Conservation (phyloP, 2,113 vertebrate genomes). For the Sus scrofa region DNA sequence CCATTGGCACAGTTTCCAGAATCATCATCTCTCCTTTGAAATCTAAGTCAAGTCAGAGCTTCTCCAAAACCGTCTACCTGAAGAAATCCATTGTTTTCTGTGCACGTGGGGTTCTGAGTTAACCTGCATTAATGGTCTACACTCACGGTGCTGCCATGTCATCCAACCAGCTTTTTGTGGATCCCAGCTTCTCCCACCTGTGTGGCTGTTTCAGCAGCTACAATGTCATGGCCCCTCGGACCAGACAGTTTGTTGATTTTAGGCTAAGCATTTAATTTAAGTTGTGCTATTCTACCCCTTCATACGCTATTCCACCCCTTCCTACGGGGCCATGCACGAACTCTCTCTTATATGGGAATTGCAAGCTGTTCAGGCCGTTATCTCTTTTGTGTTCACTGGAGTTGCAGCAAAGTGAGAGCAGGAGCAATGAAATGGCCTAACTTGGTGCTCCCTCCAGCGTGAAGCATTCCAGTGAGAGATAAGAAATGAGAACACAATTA, state of each 20-base stretch:
- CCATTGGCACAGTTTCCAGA: neutral
- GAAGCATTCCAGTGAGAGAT: fast-evolving
- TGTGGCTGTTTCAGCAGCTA: neutral
- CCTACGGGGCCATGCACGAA: neutral
- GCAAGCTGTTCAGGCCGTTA: too few species aligned
- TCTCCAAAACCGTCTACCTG: neutral
- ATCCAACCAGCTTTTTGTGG: neutral
- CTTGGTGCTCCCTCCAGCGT: neutral
- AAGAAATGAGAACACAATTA: neutral
- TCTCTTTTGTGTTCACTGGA: neutral
- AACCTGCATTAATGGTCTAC: neutral
- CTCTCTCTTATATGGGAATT: neutral
- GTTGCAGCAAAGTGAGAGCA: neutral
- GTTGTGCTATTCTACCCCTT: too few species aligned
- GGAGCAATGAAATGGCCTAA: neutral
- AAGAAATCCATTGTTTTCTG: neutral
- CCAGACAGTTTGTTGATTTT: too few species aligned
- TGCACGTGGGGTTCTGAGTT: neutral
- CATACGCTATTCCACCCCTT: neutral
- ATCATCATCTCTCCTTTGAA: neutral
- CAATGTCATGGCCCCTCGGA: neutral
- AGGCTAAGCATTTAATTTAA: neutral
- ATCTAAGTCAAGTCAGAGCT: neutral
- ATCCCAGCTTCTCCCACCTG: neutral
- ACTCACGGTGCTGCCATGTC: neutral